Conservation (phyloP, 2,113 vertebrate genomes). For the Neopipo cinnamomea region DNA sequence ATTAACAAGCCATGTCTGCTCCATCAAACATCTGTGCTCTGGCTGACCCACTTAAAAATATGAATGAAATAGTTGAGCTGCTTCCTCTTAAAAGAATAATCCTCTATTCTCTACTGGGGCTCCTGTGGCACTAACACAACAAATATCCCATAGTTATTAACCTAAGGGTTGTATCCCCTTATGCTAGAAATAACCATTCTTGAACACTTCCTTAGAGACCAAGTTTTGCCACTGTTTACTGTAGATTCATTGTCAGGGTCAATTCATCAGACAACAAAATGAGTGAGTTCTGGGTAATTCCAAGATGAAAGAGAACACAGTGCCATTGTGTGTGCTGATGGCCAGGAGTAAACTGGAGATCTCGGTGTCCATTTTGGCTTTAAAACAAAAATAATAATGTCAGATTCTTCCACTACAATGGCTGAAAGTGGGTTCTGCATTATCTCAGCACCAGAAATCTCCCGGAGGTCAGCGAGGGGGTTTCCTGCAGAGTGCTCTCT, state of each 20-base stretch:
- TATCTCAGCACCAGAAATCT: background rate
- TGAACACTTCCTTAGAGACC: background rate
- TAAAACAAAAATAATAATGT: background rate
- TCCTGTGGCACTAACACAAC: background rate
- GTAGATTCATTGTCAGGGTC: background rate
- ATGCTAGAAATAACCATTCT: background rate
- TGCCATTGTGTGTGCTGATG: background rate
- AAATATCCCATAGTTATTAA: background rate
- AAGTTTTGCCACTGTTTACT: background rate
- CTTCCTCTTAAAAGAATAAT: background rate
- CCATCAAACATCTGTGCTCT: background rate
- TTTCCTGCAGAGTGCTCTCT: background rate
- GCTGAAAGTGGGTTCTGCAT: background rate
- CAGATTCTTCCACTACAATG: background rate
- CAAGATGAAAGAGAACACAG: background rate
- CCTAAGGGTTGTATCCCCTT: background rate
- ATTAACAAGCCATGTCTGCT: background rate
- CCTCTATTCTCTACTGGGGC: background rate
- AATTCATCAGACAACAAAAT: background rate
- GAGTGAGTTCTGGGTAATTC: background rate
- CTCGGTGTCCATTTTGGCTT: background rate
- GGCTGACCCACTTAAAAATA: background rate
- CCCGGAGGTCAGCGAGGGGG: background rate
- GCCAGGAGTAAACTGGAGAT: background rate
- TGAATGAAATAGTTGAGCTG: background rate